Evolutionary conservation across 2,113 vertebrate genomes (phyloP).

Genomic region (Oryctolagus cuniculus): DNA sequence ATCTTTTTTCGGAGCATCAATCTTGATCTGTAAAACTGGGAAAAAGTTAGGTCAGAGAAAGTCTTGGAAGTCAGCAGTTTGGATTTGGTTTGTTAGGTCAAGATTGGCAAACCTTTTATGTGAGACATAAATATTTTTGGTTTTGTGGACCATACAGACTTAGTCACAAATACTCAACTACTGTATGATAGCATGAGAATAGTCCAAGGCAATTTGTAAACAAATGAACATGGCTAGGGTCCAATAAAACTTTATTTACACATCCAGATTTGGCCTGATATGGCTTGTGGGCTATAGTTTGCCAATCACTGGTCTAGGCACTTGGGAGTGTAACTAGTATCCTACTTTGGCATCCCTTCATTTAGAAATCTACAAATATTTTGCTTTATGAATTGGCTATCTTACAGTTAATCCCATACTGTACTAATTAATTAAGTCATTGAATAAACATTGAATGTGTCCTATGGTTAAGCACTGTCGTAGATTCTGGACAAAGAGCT

Average conservation of each 20-base stretch:
- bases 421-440: background rate
- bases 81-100: background rate
- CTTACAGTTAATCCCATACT: background rate
- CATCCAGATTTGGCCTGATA: background rate
- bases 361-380: background rate
- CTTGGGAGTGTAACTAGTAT: background rate
- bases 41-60: background rate
- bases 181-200: background rate
- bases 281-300: background rate
- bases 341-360: background rate
- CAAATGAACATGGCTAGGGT: background rate
- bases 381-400: background rate
- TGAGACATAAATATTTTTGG: background rate
- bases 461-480: background rate
- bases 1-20: background rate
- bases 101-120: background rate
- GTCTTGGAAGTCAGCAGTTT: background rate
- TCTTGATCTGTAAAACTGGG: conserved; percentile 3
- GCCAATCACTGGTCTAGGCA: background rate
- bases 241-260: conserved; percentile 17
- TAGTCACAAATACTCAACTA: background rate
- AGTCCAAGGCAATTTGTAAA: background rate
- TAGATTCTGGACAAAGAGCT: background rate
- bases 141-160: background rate
- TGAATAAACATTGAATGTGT: conserved; percentile 1